phyloP scores from a whole-genome alignment of 2,888 invertebrate species.

The Tolmerus cingulatus region DNA sequence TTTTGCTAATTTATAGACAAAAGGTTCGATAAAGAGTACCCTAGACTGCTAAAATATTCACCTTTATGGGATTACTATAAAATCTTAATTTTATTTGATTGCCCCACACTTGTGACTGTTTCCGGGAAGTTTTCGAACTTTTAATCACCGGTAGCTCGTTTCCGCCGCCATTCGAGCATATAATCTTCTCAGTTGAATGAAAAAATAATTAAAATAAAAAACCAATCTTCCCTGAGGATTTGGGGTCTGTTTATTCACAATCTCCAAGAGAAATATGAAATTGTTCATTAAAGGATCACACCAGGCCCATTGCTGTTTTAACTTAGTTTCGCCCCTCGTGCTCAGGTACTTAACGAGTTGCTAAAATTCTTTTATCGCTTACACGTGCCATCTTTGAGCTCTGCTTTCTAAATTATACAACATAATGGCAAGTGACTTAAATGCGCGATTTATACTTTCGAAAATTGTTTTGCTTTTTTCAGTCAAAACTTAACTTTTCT shows the following conservation, averaged over 20 bases:
- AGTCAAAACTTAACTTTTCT: background rate
- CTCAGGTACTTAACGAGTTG: background rate
- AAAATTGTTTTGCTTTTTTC: background rate
- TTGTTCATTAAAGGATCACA: background rate
- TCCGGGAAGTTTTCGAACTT: background rate
- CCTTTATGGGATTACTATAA: background rate
- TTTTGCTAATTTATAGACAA: background rate
- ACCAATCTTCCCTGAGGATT: background rate
- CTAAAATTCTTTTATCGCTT: background rate
- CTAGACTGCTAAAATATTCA: background rate
- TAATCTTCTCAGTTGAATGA: background rate
- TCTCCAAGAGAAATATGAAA: background rate
- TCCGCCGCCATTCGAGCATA: background rate
- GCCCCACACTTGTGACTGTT: background rate
- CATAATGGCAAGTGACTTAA: background rate
- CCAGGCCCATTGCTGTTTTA: background rate
- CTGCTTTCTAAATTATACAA: background rate
- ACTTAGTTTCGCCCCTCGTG: background rate
- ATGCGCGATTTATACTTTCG: background rate
- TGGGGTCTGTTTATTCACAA: background rate
- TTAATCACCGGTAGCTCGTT: no score
- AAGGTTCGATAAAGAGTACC: background rate
- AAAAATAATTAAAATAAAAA: background rate
- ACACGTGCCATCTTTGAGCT: background rate
- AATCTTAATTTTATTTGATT: background rate